Conservation (phyloP, 2,888 invertebrate species). For the Ophion obscuratus region DNA sequence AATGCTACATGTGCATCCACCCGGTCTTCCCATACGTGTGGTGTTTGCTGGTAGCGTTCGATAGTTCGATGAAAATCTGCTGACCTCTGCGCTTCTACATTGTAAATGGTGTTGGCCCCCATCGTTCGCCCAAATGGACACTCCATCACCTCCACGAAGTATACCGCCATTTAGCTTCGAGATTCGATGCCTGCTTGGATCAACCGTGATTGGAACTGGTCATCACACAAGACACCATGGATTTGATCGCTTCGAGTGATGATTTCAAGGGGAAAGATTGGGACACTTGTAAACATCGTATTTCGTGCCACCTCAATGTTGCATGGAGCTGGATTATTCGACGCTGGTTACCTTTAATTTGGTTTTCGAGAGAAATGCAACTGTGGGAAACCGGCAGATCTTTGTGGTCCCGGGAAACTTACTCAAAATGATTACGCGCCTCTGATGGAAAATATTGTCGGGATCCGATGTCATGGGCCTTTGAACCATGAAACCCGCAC, state of each 20-base stretch:
- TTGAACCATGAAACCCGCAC: slow-evolving; percentile 28
- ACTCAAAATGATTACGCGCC: slow-evolving; percentile 1
- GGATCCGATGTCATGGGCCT: slow-evolving; percentile 28
- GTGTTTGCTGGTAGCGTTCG: neutral
- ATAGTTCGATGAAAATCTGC: slow-evolving; percentile 65
- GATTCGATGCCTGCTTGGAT: no score
- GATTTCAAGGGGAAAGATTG: no score
- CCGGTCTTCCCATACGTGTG: neutral
- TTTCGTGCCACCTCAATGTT: no score
- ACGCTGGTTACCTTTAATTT: no score
- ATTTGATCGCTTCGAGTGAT: no score
- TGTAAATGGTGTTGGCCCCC: slow-evolving; percentile 24
- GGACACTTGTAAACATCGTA: no score
- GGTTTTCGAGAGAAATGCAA: no score
- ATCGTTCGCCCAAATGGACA: slow-evolving; percentile 19
- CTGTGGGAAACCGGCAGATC: neutral
- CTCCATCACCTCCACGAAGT: neutral
- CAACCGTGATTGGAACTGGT: no score
- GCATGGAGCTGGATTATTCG: no score
- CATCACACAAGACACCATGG: neutral
- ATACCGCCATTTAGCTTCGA: no score
- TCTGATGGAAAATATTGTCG: slow-evolving; percentile 19
- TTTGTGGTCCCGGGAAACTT: neutral
- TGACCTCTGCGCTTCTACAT: slow-evolving; percentile 53
- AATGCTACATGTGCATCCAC: no score